These are phyloP conservation scores for Hedya salicella DNA, from an alignment of 2,888 invertebrate genomes.

Conservation along the genomic window DNA sequence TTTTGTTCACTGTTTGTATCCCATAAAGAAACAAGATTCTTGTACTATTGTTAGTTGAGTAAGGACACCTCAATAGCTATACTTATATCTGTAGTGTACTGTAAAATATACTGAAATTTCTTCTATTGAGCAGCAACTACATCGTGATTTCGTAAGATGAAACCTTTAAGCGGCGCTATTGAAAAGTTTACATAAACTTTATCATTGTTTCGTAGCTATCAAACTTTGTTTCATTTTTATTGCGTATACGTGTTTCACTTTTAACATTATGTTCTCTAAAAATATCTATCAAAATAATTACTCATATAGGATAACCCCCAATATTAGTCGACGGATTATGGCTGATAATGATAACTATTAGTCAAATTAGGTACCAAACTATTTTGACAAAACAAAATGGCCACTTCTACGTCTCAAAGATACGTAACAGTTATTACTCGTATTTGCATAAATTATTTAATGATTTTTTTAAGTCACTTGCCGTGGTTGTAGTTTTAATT, in stretches of 20 bases:
- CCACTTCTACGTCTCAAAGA: too few relatives aligned
- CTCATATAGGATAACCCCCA: not conserved
- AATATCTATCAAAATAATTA: not conserved
- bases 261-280: not conserved
- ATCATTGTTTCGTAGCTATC: constrained; percentile 7
- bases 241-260: constrained; percentile 41
- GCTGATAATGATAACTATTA: too few relatives aligned
- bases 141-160: constrained; percentile 14
- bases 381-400: too few relatives aligned
- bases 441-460: not conserved
- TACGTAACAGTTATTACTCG: too few relatives aligned
- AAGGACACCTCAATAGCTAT: constrained; percentile 1
- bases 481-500: too few relatives aligned
- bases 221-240: constrained; percentile 48
- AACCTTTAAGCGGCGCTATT: constrained; percentile 41
- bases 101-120: constrained; percentile 1
- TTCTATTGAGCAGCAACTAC: not conserved
- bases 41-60: constrained; percentile 19
- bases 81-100: constrained; percentile 4
- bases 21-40: constrained; percentile 25
- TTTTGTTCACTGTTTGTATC: constrained; percentile 38
- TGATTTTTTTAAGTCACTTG: not conserved
- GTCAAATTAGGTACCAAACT: too few relatives aligned
- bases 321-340: not conserved
- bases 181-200: constrained; percentile 46